phyloP scores from a whole-genome alignment of 2,888 invertebrate genomes.

The Sinohyriopsis cumingii region DNA sequence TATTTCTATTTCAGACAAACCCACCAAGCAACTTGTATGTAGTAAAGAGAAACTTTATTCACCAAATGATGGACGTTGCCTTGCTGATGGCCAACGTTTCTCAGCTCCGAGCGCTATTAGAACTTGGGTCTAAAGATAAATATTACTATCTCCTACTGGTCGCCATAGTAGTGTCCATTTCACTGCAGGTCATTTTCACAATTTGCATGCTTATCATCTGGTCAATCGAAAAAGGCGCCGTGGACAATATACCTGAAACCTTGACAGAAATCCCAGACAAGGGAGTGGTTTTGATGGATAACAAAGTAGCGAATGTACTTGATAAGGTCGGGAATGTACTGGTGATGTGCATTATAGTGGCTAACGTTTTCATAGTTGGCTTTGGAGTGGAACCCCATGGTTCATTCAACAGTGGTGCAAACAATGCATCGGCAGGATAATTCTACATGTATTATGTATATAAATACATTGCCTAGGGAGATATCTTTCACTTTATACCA shows the following conservation, averaged over 20 bases:
- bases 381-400: conserved; percentile 35
- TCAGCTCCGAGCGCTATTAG: conserved; percentile 39
- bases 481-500: too few relatives aligned
- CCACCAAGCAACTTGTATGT: conserved; percentile 26
- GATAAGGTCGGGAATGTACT: conserved; percentile 36
- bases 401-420: too few relatives aligned
- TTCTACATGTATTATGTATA: too few relatives aligned
- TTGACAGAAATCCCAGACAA: conserved; percentile 1
- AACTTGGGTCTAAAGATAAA: conserved; percentile 25
- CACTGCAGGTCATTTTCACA: conserved; percentile 34
- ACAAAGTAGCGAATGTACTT: conserved; percentile 22
- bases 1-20: too few relatives aligned
- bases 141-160: conserved; percentile 32
- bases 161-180: conserved; percentile 33
- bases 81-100: conserved; percentile 45
- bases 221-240: conserved; percentile 27
- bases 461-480: too few relatives aligned
- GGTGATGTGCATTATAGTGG: conserved; percentile 36
- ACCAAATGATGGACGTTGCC: conserved; percentile 45
- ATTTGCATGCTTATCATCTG: conserved; percentile 36
- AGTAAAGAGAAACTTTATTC: conserved; percentile 35
- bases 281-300: conserved; percentile 10
- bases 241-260: conserved; percentile 11
- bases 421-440: too few relatives aligned
- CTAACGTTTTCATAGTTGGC: conserved; percentile 40